Conservation (phyloP, 2,888 invertebrate species). For the Phengaris alcon region DNA sequence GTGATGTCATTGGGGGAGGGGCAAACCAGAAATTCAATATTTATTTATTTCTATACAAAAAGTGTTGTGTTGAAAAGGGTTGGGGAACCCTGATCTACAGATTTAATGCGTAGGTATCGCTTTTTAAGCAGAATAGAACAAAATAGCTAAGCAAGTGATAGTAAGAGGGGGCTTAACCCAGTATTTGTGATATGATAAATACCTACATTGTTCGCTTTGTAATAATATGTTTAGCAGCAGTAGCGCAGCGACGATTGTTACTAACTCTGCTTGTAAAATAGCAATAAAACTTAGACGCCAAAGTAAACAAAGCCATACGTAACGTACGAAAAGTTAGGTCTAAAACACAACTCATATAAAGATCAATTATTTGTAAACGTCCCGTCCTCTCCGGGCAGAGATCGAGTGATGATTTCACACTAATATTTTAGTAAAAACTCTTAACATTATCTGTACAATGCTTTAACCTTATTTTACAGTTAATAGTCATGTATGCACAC, state of each 20-base stretch:
- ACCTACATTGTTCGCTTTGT: neutral
- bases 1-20: too few relatives aligned
- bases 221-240: neutral
- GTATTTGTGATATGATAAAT: too few relatives aligned
- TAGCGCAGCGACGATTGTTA: neutral
- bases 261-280: neutral
- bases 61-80: too few relatives aligned
- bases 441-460: conserved; percentile 18
- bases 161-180: too few relatives aligned
- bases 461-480: neutral
- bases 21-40: too few relatives aligned
- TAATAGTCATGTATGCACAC: conserved; percentile 19
- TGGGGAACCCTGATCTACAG: too few relatives aligned
- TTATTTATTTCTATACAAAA: too few relatives aligned
- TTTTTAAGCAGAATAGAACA: too few relatives aligned
- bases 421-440: conserved; percentile 21
- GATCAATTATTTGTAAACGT: conserved; percentile 21
- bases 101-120: too few relatives aligned
- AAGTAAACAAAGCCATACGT: conserved; percentile 15
- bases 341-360: conserved; percentile 24
- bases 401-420: conserved; percentile 23
- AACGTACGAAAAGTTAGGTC: conserved; percentile 18
- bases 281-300: conserved; percentile 9
- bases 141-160: too few relatives aligned
- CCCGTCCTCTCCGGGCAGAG: conserved; percentile 3